Evolutionary conservation across 2,113 vertebrate species (phyloP).

Genomic region (Cinclus cinclus): DNA sequence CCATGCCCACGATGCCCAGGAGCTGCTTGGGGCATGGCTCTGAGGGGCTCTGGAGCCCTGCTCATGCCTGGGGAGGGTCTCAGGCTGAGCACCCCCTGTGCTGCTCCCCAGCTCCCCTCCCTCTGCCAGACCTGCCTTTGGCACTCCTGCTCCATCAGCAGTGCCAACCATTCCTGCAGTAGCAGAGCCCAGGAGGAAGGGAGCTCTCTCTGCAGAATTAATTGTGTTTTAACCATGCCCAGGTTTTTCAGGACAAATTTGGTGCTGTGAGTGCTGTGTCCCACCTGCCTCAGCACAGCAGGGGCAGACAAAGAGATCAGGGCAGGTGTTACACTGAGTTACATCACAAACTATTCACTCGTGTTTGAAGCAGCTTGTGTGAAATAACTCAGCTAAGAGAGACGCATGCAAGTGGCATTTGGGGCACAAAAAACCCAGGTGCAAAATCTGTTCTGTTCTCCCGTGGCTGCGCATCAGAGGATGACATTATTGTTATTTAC

Average conservation of each 20-base stretch:
- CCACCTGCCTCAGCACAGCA: fast-evolving
- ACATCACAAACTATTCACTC: neutral
- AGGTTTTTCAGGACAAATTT: neutral
- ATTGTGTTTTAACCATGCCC: fast-evolving
- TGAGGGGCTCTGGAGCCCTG: neutral
- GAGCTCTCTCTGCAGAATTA: neutral
- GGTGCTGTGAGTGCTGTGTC: neutral
- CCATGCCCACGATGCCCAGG: fast-evolving
- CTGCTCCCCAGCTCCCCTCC: neutral
- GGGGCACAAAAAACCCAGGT: neutral
- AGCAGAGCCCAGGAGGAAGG: neutral
- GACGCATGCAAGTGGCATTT: neutral
- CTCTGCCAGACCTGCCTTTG: fast-evolving
- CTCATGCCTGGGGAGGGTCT: fast-evolving
- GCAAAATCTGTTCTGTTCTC: neutral
- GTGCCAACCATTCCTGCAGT: neutral
- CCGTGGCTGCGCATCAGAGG: neutral
- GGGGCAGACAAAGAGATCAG: neutral
- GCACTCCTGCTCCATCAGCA: neutral
- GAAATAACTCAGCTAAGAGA: neutral
- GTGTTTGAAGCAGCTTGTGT: neutral
- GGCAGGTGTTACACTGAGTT: neutral
- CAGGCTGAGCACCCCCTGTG: fast-evolving
- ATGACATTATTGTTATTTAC: neutral
- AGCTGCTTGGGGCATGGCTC: neutral